Base-by-base conservation (phyloP, 1,140 invertebrate species). In the Calosoma granatense region DNA sequence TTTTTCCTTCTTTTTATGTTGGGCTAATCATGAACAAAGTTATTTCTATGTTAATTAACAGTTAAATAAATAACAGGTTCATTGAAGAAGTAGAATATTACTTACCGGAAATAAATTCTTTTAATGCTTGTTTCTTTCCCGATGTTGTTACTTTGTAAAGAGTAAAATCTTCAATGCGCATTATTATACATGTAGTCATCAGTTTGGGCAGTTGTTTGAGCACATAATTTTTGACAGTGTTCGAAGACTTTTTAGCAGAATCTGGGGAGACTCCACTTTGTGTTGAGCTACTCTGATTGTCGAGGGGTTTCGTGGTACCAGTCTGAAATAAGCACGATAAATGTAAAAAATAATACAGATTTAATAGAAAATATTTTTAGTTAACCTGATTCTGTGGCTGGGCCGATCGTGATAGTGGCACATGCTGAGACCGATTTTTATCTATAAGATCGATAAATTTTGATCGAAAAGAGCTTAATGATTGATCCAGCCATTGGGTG, bases 121-220 rank as follows among this genome's bases (percentile, higher is more conserved):
- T 85, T 2, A 84, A 79, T 47, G 79, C 72, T 43, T 80, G 77
- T 64, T 85, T 87, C 62, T 81, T 80, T 22, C 81, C 81, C 1
- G 86, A 80, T 1, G 87, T 89, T 0, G 87, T 85, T 54, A 94
- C 90, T 74, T 87, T 85, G 67, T 86, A 91, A 14, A 94, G 76
- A 0, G 83, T 86, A 62, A 94, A 90, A 68, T 98, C 92, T 63
- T 92, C 87, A 61, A 97, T 83, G 64, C 92, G 81, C 20, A 98
- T 74, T 20, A 97, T 82, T 15, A 93, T 81, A 73, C 92, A 96
- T 11, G 90, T 88, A 2, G 92, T 94, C 86, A 96, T 92, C 26
- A 98, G 70, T 70, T 93, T 93, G 1, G 86, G 82, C 36, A 91
- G 72, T 67, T 91, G 87, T 56, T 83, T 79, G 2, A 87, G 70